Base-by-base conservation (phyloP, 2,113 vertebrate genomes). In the Thryonomys swinderianus region DNA sequence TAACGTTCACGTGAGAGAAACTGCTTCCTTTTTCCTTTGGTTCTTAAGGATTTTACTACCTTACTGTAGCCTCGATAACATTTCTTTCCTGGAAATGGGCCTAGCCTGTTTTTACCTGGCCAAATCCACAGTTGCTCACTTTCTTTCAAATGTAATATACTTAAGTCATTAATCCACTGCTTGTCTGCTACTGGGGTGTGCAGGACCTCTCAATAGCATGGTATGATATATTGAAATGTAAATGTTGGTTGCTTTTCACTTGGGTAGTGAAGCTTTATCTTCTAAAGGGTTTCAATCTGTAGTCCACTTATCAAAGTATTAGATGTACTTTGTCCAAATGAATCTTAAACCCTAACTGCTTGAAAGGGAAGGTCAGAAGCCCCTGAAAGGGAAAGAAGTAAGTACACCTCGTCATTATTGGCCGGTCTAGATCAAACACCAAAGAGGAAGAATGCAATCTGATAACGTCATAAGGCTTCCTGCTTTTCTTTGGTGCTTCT, bases 381-480 rank as follows among this genome's bases (percentile, higher is more conserved):
- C 96, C 93, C 95, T 83, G 79, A 96, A 98, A 98, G 95, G 93
- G 90, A 96, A 97, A 95, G 87, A 88, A 97, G 96, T 94, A 97
- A 97, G 96, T 97, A 96, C 94, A 96, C 94, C 98, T 97, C 97
- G 95, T 97, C 98, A 94, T 98, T 98, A 98, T 98, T 98, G 98
- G 98, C 97, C 98, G 93, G 93, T 98, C 96, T 97, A 98, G 98
- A 98, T 98, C 98, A 99, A 98, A 98, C 82, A 97, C 96, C 32
- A 42, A 95, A 98, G 95, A 98, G 98, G 98, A 98, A 98, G 98
- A 98, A 99, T 98, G 98, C 98, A 98, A 98, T 99, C 98, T 99
- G 98, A 99, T 99, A 98, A 98, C 96, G 96, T 98, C 98, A 98
- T 96, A 98, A 93, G 89, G 96, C 97, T 99, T 98, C 98, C 98